A percentile compares a stretch with the other conserved stretches of the same genome.
Conservation (phyloP, 64 coral and sea anemone species). For the Montipora capricornis region DNA sequence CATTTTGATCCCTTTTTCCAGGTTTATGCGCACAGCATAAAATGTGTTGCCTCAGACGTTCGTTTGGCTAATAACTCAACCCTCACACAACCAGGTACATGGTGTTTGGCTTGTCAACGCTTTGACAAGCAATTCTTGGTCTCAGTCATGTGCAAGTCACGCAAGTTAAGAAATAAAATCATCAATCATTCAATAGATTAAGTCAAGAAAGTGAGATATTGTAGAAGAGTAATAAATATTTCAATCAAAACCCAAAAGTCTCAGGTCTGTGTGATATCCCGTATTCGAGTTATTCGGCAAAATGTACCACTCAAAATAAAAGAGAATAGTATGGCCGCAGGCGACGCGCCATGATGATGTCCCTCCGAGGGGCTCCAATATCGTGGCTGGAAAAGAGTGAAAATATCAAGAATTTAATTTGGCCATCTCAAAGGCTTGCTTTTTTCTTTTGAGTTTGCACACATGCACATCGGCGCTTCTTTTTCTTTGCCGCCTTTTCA, state of each 20-base stretch:
- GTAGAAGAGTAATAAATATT: not conserved
- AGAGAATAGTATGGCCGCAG: too few relatives aligned
- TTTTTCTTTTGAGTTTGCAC: too few relatives aligned
- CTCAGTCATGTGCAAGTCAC: not conserved
- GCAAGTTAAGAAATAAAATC: not conserved
- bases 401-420: too few relatives aligned
- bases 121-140: not conserved
- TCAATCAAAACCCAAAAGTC: too few relatives aligned
- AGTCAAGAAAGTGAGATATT: not conserved
- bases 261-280: too few relatives aligned
- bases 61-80: constrained; percentile 15
- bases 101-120: constrained; percentile 9
- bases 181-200: not conserved
- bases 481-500: not conserved
- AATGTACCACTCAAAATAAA: not conserved
- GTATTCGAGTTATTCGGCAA: too few relatives aligned
- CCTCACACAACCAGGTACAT: constrained; percentile 1
- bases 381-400: too few relatives aligned
- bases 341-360: too few relatives aligned
- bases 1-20: constrained; percentile 2
- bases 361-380: too few relatives aligned
- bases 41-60: not conserved
- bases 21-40: not conserved
- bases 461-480: not conserved
- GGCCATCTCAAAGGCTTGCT: too few relatives aligned